Base-by-base conservation (phyloP, 2,113 vertebrate genomes). In the Paracanthobrama guichenoti region DNA sequence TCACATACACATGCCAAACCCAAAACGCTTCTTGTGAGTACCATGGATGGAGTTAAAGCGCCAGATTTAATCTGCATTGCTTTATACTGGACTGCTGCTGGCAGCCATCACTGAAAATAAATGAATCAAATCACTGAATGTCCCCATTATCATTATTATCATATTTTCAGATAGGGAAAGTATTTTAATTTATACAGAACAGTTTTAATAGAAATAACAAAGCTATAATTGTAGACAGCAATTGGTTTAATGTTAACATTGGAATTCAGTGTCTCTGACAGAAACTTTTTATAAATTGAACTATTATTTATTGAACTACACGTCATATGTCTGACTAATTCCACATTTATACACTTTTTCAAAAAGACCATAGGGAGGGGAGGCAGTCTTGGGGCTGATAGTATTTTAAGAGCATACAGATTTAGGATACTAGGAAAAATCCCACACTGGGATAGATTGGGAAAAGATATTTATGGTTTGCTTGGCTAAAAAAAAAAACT, bases 11-110 rank as follows among this genome's bases (percentile, higher is more conserved):
- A 50, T 55, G 74, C 62, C 83, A 76, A 79, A 59, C 46, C 75
- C 83, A 31, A 66, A 59, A 76, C 10, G 18, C 50, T 74, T 84
- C 59, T 53, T 78, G 60, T 78, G 62, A 42, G 11, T 67, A 69
- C 62, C 22, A 20, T 50, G 26, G 60, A 66, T 28, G 35, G 42
- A 80, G 18, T 35, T 80, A 46, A 79, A 12, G 22, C 10, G 7
- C 42, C 9, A 14, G 39, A 80, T 48, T 80, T 13, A 75, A 44
- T 26, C 26, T 26, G 22, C 55, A 77, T 39, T 20, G 28, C 13
- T n/a, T 48, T 74, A 74, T 18, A 20, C 4, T 20, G 48, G 44
- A 74, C 42, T 50, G 16, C n/a, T 28, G n/a, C 31, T 78, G 57
- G 24, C n/a, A 46, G 57, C 77, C 35, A 79, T 26, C n/a, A 46